Conservation (phyloP, 2,888 invertebrate genomes). For the Drosophila yooni region DNA sequence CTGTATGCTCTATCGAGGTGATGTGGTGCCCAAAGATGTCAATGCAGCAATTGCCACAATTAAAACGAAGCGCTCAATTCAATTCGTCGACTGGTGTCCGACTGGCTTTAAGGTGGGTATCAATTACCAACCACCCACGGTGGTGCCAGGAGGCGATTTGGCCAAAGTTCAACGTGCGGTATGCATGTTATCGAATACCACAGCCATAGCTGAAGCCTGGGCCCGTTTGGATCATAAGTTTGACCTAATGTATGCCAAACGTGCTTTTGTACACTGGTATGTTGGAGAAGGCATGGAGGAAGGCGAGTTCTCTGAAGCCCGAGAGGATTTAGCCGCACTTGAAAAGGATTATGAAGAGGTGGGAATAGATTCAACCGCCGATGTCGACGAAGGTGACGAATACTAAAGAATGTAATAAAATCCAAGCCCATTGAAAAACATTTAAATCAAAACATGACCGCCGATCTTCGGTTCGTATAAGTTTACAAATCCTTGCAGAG, state of each 20-base stretch:
- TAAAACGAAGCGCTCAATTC: conserved; percentile 96
- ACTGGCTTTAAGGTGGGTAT: conserved; percentile 93
- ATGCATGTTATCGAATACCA: conserved; percentile 98
- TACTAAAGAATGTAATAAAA: conserved; percentile 85
- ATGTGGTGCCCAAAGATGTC: conserved; percentile 97
- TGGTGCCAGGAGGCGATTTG: conserved; percentile 95
- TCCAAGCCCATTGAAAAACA: not conserved
- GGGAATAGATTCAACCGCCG: conserved; percentile 90
- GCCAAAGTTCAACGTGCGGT: conserved; percentile 97
- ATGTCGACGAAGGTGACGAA: conserved; percentile 90
- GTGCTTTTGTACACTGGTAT: conserved; percentile 98
- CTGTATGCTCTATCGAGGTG: conserved; percentile 96
- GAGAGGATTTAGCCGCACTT: conserved; percentile 93
- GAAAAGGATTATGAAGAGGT: conserved; percentile 93
- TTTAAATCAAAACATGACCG: not conserved
- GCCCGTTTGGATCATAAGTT: conserved; percentile 97
- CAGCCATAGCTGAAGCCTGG: conserved; percentile 98
- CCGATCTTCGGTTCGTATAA: not conserved
- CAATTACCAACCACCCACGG: conserved; percentile 96
- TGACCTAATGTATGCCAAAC: conserved; percentile 97
- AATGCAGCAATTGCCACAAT: conserved; percentile 97
- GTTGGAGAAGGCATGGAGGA: conserved; percentile 95
- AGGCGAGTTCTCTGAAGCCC: conserved; percentile 94
- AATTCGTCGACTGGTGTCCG: conserved; percentile 96
- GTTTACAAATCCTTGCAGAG: not conserved